Evolutionary conservation across 2,888 invertebrate genomes (phyloP).

Genomic region (Sphaerophoria taeniata): DNA sequence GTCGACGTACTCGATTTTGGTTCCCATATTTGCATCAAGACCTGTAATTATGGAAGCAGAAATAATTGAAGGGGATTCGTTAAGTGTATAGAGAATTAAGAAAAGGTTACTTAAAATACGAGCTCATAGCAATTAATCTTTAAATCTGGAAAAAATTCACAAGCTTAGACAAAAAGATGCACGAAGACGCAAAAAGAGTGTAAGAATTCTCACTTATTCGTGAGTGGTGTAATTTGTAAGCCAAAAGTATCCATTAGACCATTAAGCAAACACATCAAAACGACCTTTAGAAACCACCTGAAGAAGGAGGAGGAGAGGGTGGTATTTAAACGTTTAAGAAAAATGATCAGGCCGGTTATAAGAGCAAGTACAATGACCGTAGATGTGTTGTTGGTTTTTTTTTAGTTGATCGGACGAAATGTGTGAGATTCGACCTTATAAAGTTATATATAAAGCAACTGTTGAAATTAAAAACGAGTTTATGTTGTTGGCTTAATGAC

Average conservation of each 20-base stretch:
- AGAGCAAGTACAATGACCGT: conserved; percentile 54
- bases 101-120: conserved; percentile 7
- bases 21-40: conserved; percentile 87
- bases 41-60: conserved; percentile 44
- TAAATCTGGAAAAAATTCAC: conserved; percentile 11
- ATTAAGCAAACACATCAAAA: conserved; percentile 43
- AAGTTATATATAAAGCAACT: neutral
- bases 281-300: conserved; percentile 49
- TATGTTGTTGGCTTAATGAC: neutral
- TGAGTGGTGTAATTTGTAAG: conserved; percentile 14
- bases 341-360: conserved; percentile 6
- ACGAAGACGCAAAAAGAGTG: neutral
- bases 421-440: conserved; percentile 46
- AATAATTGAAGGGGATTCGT: neutral
- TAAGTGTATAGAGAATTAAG: neutral
- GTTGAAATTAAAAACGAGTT: neutral
- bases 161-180: neutral
- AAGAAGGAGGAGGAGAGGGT: neutral
- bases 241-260: conserved; percentile 11
- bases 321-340: conserved; percentile 2
- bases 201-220: conserved; percentile 6
- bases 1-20: conserved; percentile 96
- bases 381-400: conserved; percentile 5
- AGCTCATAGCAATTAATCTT: conserved; percentile 17
- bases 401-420: conserved; percentile 22